Percentiles rank a stretch among this genome's conserved stretches.
Conservation (phyloP, 2,797 vertebrate genomes). For the Spinibarbus caldwelli region DNA sequence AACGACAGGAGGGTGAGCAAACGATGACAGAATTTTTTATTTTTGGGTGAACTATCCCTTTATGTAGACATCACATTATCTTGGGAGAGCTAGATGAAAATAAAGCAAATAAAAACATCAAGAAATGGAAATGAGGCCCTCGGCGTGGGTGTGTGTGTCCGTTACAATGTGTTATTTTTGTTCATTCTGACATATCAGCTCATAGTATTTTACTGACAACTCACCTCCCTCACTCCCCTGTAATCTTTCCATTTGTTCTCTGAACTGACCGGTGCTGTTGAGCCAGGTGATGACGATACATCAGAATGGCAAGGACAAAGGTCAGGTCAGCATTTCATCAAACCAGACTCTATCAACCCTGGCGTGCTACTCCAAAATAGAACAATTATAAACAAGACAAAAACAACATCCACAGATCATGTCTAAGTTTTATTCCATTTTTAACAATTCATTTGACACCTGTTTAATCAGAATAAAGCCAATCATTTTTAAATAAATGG, state of each 20-base stretch:
- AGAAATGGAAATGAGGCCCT: background rate
- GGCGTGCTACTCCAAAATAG: background rate
- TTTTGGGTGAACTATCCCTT: background rate
- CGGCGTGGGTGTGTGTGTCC: background rate
- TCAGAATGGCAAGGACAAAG: slow-evolving; percentile 35
- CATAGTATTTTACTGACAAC: slow-evolving; percentile 14
- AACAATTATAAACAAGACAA: background rate
- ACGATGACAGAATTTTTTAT: background rate
- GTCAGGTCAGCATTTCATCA: slow-evolving; percentile 28
- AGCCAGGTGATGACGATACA: slow-evolving; percentile 19
- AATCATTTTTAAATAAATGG: background rate
- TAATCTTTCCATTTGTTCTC: slow-evolving; percentile 30
- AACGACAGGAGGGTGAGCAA: background rate
- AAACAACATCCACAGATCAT: background rate
- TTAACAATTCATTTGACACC: background rate
- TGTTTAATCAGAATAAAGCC: background rate
- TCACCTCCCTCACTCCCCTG: background rate
- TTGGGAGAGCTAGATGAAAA: background rate
- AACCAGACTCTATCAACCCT: background rate
- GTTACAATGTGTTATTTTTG: slow-evolving; percentile 3
- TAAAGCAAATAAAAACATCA: background rate
- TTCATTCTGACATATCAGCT: slow-evolving; percentile 9
- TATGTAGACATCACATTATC: background rate
- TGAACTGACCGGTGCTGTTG: slow-evolving; percentile 16
- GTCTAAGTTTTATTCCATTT: background rate